These are phyloP conservation scores for Bembecia ichneumoniformis DNA, from an alignment of 2,888 invertebrate species.

Conservation along the genomic window DNA sequence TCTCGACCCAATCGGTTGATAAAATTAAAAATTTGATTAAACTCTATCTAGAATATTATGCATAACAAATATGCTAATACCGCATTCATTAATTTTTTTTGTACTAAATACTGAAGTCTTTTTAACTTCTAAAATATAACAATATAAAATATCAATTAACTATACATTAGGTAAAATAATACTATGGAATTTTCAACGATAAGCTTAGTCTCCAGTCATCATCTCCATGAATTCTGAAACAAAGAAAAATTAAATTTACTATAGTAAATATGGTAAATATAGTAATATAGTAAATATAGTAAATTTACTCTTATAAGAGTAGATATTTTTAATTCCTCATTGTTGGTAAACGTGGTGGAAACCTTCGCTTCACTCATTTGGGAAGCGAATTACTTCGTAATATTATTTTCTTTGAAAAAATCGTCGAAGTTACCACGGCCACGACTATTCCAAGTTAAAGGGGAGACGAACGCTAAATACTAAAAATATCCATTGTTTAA, in stretches of 20 bases:
- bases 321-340: no score
- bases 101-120: conserved; percentile 53
- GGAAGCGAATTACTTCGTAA: no score
- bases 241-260: conserved; percentile 14
- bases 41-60: conserved; percentile 49
- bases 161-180: conserved; percentile 35
- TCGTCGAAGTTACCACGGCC: no score
- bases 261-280: no score
- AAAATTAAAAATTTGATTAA: conserved; percentile 20
- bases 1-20: conserved; percentile 23
- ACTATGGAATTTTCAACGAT: conserved; percentile 22
- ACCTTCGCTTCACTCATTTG: no score
- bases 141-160: conserved; percentile 43
- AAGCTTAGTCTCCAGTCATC: conserved; percentile 89
- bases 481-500: no score
- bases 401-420: no score
- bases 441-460: no score
- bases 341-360: no score
- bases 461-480: no score
- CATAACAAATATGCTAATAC: conserved; percentile 51
- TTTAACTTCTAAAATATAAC: conserved; percentile 34
- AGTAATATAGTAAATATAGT: no score
- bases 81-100: conserved; percentile 43
- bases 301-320: no score
- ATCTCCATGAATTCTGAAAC: conserved; percentile 93